Evolutionary conservation across 2,888 invertebrate genomes (phyloP), one percentile per base, ranked within the genome.

Genomic region (Piscicola geometra): DNA sequence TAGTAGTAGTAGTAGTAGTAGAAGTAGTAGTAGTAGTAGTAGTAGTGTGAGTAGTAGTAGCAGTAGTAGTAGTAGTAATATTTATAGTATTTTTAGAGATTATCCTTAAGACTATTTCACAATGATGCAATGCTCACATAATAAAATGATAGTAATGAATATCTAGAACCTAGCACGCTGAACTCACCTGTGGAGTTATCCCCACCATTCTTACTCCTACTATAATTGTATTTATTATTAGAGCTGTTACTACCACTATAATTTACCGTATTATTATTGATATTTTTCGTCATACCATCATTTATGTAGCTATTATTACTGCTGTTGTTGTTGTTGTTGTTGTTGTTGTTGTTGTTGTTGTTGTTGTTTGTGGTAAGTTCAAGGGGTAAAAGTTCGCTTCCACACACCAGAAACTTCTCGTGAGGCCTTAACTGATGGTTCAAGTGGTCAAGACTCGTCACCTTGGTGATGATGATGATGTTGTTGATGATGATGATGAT

Each of bases 391-490:
- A 78, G 47, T 78, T 84, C 84, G n/a, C 81, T 81, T 0, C 83
- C 85, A 76, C 83, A 83, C 0, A 83, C 84, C 18, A 84, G 79
- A 86, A 95, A 95, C 2, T 93, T 93, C 84, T 94, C 93, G 75
- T n/a, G n/a, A n/a, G n/a, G n/a, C 52, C 52, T 15, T 50, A 15
- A 15, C 15, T 15, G 52, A 50, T 50, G 52, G 21, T 21, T 15
- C 21, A 15, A 50, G 52, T 15, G 15, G 21, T 50, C 21, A 50
- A 21, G 15, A 15, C 21, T 21, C 15, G 15, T 15, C 15, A 50
- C 52, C 15, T 50, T 50, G 67, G 5, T n/a, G n/a, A n/a, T n/a
- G n/a, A n/a, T n/a, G n/a, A n/a, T n/a, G n/a, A n/a, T 67, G 67
- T 1, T 5, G 67, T 25, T 36, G 70, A 36, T 2, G 36, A 69